Conservation (phyloP, 2,797 vertebrate genomes). For the Phalanger gymnotis region DNA sequence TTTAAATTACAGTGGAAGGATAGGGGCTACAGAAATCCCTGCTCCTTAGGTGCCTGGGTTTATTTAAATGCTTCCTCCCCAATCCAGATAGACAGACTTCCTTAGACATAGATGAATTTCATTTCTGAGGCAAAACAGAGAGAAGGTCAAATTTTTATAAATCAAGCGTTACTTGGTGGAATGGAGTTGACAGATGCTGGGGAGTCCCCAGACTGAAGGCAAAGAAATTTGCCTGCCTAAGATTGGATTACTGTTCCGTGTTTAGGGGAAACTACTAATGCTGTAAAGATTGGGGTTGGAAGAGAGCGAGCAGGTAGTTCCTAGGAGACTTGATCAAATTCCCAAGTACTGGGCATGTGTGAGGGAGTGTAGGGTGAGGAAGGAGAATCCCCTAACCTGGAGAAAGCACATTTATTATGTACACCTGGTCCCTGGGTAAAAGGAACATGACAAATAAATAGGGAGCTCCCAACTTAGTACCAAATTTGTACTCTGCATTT, state of each 20-base stretch:
- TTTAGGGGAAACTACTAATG: not conserved
- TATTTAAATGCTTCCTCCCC: conserved; percentile 15
- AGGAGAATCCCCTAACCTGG: not conserved
- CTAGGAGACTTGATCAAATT: not conserved
- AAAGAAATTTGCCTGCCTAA: not conserved
- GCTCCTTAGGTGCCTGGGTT: not conserved
- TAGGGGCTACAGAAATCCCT: not conserved
- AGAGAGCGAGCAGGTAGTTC: not conserved
- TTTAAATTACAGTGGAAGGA: not conserved
- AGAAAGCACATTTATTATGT: not conserved
- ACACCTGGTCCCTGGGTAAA: not conserved
- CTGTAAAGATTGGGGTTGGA: not conserved
- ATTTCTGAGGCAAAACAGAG: not conserved
- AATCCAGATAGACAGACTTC: not conserved
- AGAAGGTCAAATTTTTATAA: conserved; percentile 20
- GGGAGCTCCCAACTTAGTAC: not conserved
- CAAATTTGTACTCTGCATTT: not conserved
- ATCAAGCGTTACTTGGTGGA: not conserved
- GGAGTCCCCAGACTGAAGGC: not conserved
- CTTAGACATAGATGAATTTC: not conserved
- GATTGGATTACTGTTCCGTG: not conserved
- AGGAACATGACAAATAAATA: not conserved
- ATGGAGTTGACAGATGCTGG: not conserved
- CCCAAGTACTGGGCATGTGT: not conserved
- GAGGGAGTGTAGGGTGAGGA: fast-evolving